Evolutionary conservation across 2,888 invertebrate genomes (phyloP).

Genomic region (Bombylius major): DNA sequence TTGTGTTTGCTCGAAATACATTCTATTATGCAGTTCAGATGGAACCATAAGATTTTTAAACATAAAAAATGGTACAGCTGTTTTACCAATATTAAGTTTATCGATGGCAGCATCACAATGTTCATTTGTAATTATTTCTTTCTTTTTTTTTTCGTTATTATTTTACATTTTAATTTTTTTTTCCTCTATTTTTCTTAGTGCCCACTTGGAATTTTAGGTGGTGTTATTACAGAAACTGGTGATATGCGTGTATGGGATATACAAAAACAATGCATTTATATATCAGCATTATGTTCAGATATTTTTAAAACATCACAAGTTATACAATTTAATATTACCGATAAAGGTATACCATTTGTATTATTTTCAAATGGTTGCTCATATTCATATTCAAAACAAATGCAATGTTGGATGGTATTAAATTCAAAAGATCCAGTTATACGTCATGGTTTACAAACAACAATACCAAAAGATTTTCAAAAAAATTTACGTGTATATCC

Average conservation of each 20-base stretch:
- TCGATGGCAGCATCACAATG: slow-evolving; percentile 29
- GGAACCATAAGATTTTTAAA: slow-evolving; percentile 30
- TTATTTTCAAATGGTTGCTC: slow-evolving; percentile 75
- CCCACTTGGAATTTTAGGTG: slow-evolving; percentile 29
- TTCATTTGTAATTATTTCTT: slow-evolving; percentile 27
- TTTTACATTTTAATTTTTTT: not conserved
- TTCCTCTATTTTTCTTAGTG: slow-evolving; percentile 20
- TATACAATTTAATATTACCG: slow-evolving; percentile 45
- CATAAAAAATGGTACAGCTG: slow-evolving; percentile 27
- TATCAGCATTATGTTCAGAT: slow-evolving; percentile 30
- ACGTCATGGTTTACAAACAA: slow-evolving; percentile 37
- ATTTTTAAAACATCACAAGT: slow-evolving; percentile 39
- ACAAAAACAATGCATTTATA: slow-evolving; percentile 17
- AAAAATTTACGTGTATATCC: slow-evolving; percentile 30
- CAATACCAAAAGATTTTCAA: slow-evolving; percentile 31
- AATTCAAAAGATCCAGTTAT: slow-evolving; percentile 43
- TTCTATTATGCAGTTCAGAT: slow-evolving; percentile 32
- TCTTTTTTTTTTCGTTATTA: not conserved
- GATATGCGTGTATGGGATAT: slow-evolving; percentile 33
- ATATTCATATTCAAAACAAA: slow-evolving; percentile 65
- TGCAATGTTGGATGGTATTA: slow-evolving; percentile 54
- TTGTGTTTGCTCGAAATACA: slow-evolving; percentile 31
- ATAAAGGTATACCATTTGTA: slow-evolving; percentile 69
- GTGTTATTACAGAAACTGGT: slow-evolving; percentile 34
- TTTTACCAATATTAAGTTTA: slow-evolving; percentile 30